Conservation (phyloP, 2,888 invertebrate genomes). For the Torymus tubicola region DNA sequence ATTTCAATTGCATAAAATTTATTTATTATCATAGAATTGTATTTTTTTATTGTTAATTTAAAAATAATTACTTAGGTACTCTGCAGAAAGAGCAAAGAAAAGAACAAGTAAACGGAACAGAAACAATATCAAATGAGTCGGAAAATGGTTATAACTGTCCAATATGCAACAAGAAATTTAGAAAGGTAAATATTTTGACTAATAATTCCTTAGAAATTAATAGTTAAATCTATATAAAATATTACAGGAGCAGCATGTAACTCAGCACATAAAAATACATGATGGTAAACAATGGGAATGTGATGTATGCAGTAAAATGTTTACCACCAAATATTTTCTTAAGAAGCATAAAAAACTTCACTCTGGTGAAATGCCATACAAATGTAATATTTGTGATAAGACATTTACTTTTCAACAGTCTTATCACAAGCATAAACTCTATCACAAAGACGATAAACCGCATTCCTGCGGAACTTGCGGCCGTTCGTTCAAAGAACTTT, state of each 20-base stretch:
- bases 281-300: conserved; percentile 91
- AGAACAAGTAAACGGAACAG: conserved; percentile 5
- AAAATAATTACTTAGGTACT: conserved; percentile 1
- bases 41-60: neutral
- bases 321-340: conserved; percentile 92
- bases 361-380: conserved; percentile 91
- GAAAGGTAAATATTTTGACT: neutral
- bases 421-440: conserved; percentile 91
- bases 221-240: neutral
- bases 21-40: neutral
- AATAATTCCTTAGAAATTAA: neutral
- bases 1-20: too few species aligned
- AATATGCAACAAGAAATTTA: conserved; percentile 66
- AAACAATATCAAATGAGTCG: conserved; percentile 9
- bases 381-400: conserved; percentile 88
- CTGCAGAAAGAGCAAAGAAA: neutral
- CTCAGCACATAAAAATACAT: conserved; percentile 77
- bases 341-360: conserved; percentile 93
- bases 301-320: conserved; percentile 89
- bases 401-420: conserved; percentile 94
- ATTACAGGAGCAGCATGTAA: conserved; percentile 76
- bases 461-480: conserved; percentile 83
- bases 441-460: conserved; percentile 92
- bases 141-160: conserved; percentile 73
- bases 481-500: conserved; percentile 90